A percentile compares a stretch with the other conserved stretches of the same genome.
phyloP scores from a whole-genome alignment of 2,113 vertebrate genomes.

The Vombatus ursinus region DNA sequence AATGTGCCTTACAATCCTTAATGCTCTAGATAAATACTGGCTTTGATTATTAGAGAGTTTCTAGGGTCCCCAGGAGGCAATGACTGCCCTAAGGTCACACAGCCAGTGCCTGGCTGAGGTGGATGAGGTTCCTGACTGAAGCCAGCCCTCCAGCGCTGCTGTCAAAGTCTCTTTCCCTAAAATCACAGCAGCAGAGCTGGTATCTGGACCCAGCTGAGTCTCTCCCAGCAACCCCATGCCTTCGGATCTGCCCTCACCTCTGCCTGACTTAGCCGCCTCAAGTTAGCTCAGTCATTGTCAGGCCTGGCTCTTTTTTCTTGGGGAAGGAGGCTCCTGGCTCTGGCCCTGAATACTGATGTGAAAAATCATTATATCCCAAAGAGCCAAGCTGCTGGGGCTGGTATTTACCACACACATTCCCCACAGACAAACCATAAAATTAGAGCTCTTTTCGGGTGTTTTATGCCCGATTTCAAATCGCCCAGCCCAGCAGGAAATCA shows the following conservation, averaged over 20 bases:
- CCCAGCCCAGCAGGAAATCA: constrained; percentile 62
- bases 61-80: background rate
- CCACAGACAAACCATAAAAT: constrained; percentile 80
- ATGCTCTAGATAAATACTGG: background rate
- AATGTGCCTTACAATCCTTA: background rate
- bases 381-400: constrained; percentile 56
- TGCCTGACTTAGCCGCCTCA: background rate
- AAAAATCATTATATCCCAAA: constrained; percentile 69
- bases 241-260: background rate
- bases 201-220: background rate
- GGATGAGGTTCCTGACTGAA: background rate
- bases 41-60: background rate
- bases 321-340: constrained; percentile 36
- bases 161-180: background rate
- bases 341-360: constrained; percentile 60
- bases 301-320: background rate
- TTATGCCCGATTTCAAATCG: constrained; percentile 70
- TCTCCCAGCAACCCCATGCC: background rate
- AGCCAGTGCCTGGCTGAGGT: background rate
- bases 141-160: background rate
- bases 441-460: constrained; percentile 67
- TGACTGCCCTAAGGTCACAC: background rate
- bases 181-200: background rate
- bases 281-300: background rate
- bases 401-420: constrained; percentile 75